Base-by-base conservation (phyloP, 1,140 invertebrate species). In the Temnothorax longispinosus region DNA sequence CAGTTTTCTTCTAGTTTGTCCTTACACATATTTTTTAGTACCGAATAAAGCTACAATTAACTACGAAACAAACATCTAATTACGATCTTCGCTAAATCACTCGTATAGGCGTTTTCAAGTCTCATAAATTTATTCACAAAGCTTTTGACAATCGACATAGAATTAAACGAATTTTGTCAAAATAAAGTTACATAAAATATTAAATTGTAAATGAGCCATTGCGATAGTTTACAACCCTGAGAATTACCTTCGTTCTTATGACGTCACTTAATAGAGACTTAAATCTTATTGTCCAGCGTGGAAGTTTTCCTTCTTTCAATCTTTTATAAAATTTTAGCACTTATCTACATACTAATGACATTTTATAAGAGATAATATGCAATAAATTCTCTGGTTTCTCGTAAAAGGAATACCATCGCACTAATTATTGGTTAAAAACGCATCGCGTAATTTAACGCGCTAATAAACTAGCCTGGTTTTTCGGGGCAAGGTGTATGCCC, bases 391-490 rank as follows among this genome's bases (percentile, higher is more conserved):
- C 18, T 11, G 18, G 13, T 27, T 11, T 52, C 21, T 52, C 8
- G 13, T n/a, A 50, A 60, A 32, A n/a, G 47, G 13, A 54, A 3
- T 13, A 75, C 13, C 32, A 38, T 41, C 65, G 67, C 38, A 38
- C 27, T 75, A 84, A 75, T 84, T 60, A 41, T 47, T 7, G 32
- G 13, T n/a, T 50, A 74, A 58, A 75, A 75, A 74, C 58, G 41
- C 80, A 52, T 56, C 54, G 69, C 27, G 69, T 75, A 62, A 84
- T 75, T 74, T 84, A 60, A 41, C 80, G 41, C 41, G 54, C 80
- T 75, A 50, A 84, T 84, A 84, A 84, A 75, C 54, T 50, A 84
- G 71, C 47, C 15, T 7, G 62, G 62, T 80, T 80, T 80, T 80
- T 69, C 69, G 80, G 80, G 27, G 47, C 32, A 47, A 67, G 44